Evolutionary conservation across 2,113 vertebrate genomes (phyloP), one percentile per base, ranked within the genome.

Genomic region (Theropithecus gelada): DNA sequence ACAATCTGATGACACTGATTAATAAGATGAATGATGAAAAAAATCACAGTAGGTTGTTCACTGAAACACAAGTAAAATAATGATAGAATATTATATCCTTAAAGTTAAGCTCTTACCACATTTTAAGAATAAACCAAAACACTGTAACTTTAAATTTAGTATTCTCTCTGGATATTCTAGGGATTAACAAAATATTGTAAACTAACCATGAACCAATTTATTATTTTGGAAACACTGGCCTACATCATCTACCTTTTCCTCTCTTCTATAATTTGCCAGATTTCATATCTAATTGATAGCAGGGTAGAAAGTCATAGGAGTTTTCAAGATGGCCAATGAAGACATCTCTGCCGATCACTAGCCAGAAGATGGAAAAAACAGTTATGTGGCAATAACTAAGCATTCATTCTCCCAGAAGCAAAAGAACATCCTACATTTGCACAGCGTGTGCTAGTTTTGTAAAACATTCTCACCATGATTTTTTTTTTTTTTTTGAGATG

Each of bases 61-160:
- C 10, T n/a, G 50, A 61, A 92, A 95, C 84, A 81, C n/a, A 93
- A 91, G 66, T 64, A 81, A 73, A 96, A 84, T 80, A 11, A 68
- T 93, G 43, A 92, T 2, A 94, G 27, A 97, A 79, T 45, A 59
- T 78, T 78, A 93, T 2, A 93, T 22, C 11, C 12, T 95, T 92
- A 94, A 93, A 78, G 76, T 70, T 76, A 87, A 91, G 75, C 8
- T 87, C 25, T 70, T 40, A 92, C 18, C 43, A 90, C 14, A 95
- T 84, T 93, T 93, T 48, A 94, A 90, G 40, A 95, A 78, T 88
- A 93, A 88, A 32, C 23, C 30, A 80, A 88, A 76, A 48, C 23
- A 91, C 2, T 27, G 55, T 72, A 35, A 79, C 7, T 97, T 45
- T 64, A 91, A 16, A 88, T 92, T 80, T 50, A 9, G 22, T 32